Evolutionary conservation across 1,140 invertebrate genomes (phyloP).

Genomic region (Apolygus lucorum): DNA sequence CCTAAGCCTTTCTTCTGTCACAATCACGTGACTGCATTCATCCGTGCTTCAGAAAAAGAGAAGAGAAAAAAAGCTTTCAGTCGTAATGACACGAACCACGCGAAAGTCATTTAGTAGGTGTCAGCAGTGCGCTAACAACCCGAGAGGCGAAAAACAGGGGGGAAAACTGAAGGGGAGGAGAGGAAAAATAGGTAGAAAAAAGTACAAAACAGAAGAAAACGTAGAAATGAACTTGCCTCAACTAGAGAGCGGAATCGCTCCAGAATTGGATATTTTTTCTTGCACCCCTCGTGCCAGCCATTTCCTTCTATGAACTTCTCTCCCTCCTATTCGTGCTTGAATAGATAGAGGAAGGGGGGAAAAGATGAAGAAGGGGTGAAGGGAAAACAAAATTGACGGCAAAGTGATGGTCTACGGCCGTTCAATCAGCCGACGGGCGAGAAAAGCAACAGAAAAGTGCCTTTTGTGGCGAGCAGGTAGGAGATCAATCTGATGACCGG

Average conservation of each 20-base stretch:
- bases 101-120: constrained; percentile 13
- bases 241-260: not conserved
- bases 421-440: not conserved
- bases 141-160: not conserved
- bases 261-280: constrained; percentile 9
- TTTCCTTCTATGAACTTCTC: constrained; percentile 5
- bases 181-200: constrained; percentile 10
- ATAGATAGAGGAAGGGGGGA: not conserved
- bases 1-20: not conserved
- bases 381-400: constrained; percentile 2
- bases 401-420: constrained; percentile 2
- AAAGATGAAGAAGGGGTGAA: not conserved
- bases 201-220: not conserved
- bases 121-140: constrained; percentile 11
- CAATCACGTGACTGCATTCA: not conserved
- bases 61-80: not conserved
- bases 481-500: not conserved
- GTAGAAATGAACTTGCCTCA: not conserved
- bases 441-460: not conserved
- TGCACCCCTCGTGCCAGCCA: constrained; percentile 5
- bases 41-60: too few relatives aligned
- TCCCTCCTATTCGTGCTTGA: not conserved
- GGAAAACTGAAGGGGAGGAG: not conserved
- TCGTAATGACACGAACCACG: constrained; percentile 5
- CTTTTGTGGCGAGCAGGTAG: not conserved